Evolutionary conservation across 2,888 invertebrate genomes (phyloP).

Genomic region (Andricus quercusramuli): DNA sequence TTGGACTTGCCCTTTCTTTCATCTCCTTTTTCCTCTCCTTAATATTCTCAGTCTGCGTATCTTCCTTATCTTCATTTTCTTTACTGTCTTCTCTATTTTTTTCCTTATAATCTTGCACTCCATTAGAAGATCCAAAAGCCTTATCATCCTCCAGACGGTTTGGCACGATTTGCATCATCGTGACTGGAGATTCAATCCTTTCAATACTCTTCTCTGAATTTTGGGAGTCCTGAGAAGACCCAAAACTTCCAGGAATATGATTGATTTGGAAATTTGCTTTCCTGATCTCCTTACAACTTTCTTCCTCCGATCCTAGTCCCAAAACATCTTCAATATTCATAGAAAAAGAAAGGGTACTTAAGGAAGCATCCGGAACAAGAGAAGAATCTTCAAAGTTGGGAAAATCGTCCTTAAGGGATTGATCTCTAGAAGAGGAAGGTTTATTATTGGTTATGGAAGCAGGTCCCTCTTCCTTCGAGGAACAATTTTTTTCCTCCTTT

Average conservation of each 20-base stretch:
- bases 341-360: slow-evolving; percentile 55
- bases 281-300: slow-evolving; percentile 29
- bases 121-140: not conserved
- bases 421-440: not conserved
- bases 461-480: not conserved
- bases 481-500: not conserved
- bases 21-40: slow-evolving; percentile 50
- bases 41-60: not conserved
- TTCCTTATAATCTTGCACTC: not conserved
- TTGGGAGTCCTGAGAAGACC: slow-evolving; percentile 47
- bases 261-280: not conserved
- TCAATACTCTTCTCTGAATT: slow-evolving; percentile 57
- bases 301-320: slow-evolving; percentile 55
- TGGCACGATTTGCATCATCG: slow-evolving; percentile 63
- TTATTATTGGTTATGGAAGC: not conserved
- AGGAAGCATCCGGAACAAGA: slow-evolving; percentile 47
- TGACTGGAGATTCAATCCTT: slow-evolving; percentile 59
- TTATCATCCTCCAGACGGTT: slow-evolving; percentile 11
- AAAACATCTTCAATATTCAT: slow-evolving; percentile 60
- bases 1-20: slow-evolving; percentile 59
- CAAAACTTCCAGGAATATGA: slow-evolving; percentile 2
- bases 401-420: not conserved
- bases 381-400: slow-evolving; percentile 45
- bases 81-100: not conserved
- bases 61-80: slow-evolving; percentile 2